phyloP scores from a whole-genome alignment of 2,888 invertebrate species.

The Drosophila austrosaltans region DNA sequence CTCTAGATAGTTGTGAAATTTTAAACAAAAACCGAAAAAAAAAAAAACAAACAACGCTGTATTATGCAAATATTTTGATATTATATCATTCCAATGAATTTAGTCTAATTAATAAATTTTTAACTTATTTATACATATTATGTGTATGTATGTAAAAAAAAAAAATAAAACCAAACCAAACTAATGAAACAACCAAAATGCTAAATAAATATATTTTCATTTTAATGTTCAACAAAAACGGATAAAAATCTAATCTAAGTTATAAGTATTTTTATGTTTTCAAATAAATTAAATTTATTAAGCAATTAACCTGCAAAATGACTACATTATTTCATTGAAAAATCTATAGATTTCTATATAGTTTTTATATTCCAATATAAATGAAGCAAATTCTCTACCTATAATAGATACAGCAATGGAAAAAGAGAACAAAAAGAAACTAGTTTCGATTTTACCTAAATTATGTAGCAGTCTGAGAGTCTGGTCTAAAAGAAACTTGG shows the following conservation, averaged over 20 bases:
- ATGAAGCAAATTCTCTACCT: no score
- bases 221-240: conserved; percentile 74
- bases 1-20: conserved; percentile 78
- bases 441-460: no score
- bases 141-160: conserved; percentile 68
- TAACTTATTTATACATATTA: conserved; percentile 77
- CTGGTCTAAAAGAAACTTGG: no score
- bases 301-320: conserved; percentile 44
- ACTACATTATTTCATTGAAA: background rate
- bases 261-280: conserved; percentile 78
- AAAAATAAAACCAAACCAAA: conserved; percentile 39
- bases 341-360: no score
- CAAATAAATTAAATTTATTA: conserved; percentile 80
- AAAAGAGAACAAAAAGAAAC: no score
- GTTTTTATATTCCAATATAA: no score
- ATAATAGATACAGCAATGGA: no score
- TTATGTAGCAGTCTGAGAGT: no score
- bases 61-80: conserved; percentile 80
- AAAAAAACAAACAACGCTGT: conserved; percentile 57
- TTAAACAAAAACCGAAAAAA: conserved; percentile 49
- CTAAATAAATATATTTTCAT: conserved; percentile 68
- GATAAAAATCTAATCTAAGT: conserved; percentile 53
- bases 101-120: conserved; percentile 81
- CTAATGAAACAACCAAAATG: conserved; percentile 54
- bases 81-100: conserved; percentile 83